phyloP scores from a whole-genome alignment of 2,888 invertebrate species.

The Drosophila anomalata region DNA sequence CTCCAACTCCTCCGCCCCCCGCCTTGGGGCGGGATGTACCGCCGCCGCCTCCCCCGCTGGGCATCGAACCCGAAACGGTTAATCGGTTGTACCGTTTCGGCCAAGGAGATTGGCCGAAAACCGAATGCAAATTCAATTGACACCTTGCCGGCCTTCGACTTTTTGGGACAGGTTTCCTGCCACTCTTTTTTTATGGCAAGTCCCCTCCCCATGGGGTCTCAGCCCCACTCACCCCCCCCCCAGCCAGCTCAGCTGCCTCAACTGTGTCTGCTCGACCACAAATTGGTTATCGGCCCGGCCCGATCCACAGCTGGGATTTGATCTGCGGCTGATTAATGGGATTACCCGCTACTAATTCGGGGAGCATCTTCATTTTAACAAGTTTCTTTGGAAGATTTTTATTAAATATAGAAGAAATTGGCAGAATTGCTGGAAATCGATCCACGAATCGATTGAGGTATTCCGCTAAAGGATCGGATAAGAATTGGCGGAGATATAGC shows the following conservation, averaged over 20 bases:
- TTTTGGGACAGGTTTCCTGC: constrained; percentile 11
- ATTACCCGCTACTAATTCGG: neutral
- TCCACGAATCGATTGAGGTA: too few species aligned
- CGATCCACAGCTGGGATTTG: neutral
- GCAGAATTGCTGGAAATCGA: too few species aligned
- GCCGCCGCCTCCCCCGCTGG: neutral
- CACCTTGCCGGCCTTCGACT: constrained; percentile 53
- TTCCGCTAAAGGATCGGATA: too few species aligned
- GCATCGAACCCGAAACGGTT: constrained; percentile 56
- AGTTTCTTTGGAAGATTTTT: neutral
- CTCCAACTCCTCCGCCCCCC: neutral
- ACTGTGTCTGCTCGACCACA: constrained; percentile 9
- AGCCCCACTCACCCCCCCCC: neutral
- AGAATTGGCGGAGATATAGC: too few species aligned
- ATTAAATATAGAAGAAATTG: too few species aligned
- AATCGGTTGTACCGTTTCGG: constrained; percentile 49
- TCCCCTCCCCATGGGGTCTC: constrained; percentile 14
- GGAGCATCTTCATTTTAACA: neutral
- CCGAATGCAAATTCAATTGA: constrained; percentile 75
- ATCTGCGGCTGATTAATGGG: constrained; percentile 1
- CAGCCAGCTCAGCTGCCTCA: neutral
- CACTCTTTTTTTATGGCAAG: neutral
- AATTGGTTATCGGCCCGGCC: constrained; percentile 10
- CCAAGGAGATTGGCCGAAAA: constrained; percentile 31
- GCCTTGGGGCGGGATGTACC: neutral